phyloP scores from a whole-genome alignment of 2,888 invertebrate species.

The Agapostemon virescens region DNA sequence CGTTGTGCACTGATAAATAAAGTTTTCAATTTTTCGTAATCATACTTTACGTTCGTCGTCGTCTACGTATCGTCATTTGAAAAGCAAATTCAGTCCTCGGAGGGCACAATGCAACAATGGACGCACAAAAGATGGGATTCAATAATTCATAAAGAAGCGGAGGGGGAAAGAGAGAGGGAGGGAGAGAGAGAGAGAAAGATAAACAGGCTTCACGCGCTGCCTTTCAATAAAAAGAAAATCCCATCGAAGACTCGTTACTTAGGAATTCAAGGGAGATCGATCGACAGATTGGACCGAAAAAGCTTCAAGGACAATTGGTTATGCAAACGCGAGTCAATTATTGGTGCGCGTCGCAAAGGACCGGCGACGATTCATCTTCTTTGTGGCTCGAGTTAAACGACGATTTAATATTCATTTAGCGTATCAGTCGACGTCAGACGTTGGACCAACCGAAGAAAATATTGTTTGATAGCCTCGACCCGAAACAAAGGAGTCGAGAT shows the following conservation, averaged over 20 bases:
- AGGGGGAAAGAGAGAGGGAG: background rate
- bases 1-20: background rate
- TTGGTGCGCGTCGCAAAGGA: constrained; percentile 10
- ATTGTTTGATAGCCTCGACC: background rate
- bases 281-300: background rate
- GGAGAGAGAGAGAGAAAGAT: too few species aligned
- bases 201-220: background rate
- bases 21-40: background rate
- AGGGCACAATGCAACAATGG: background rate
- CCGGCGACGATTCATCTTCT: constrained; percentile 5
- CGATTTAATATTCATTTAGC: constrained; percentile 4
- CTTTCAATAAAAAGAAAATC: background rate
- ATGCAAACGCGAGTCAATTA: constrained; percentile 51
- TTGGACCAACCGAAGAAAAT: background rate
- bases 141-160: background rate
- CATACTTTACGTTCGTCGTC: background rate
- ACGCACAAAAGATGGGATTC: background rate
- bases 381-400: background rate
- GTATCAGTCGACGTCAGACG: background rate
- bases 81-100: background rate
- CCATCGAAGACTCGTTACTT: constrained; percentile 1
- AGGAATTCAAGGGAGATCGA: background rate
- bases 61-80: background rate
- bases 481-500: background rate
- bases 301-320: constrained; percentile 46